Evolutionary conservation across 1,140 invertebrate species (phyloP).

Genomic region (Pseudomyrmex cubaensis): DNA sequence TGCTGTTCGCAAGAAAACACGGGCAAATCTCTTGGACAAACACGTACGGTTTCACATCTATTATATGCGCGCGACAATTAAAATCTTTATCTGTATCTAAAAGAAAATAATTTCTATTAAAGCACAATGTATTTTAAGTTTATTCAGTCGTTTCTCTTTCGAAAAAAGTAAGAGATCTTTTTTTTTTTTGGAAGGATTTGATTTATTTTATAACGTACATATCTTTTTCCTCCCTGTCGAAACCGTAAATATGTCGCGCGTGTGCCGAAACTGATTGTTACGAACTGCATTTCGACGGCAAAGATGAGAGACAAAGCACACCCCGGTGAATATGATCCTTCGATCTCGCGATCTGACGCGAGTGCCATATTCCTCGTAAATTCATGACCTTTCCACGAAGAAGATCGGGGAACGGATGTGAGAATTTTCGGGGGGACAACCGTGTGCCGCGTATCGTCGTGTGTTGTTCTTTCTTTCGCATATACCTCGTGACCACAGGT

Average conservation of each 20-base stretch:
- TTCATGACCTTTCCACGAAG: conserved; percentile 13
- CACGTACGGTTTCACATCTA: conserved; percentile 8
- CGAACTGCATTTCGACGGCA: conserved; percentile 64
- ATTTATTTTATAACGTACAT: conserved; percentile 1
- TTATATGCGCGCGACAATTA: not conserved
- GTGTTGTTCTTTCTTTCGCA: not conserved
- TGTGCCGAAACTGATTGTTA: conserved; percentile 59
- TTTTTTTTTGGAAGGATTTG: conserved; percentile 2
- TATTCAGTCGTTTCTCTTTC: not conserved
- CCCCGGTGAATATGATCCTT: conserved; percentile 61
- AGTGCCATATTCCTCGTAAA: conserved; percentile 42
- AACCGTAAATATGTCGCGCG: conserved; percentile 64
- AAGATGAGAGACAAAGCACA: conserved; percentile 69
- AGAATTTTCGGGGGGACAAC: conserved; percentile 23
- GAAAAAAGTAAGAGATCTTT: too few species aligned
- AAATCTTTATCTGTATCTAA: too few species aligned
- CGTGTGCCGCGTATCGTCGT: too few species aligned
- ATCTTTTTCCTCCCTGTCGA: not conserved
- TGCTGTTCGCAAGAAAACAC: conserved; percentile 7
- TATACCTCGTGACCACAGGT: not conserved
- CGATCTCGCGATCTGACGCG: conserved; percentile 36
- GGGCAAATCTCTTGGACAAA: conserved; percentile 18
- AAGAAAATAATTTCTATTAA: not conserved
- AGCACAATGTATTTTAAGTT: not conserved
- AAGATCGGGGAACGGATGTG: not conserved